Evolutionary conservation across 2,797 vertebrate species (phyloP), one percentile per base, ranked within the genome.

Genomic region (Scomberomorus guttatus): DNA sequence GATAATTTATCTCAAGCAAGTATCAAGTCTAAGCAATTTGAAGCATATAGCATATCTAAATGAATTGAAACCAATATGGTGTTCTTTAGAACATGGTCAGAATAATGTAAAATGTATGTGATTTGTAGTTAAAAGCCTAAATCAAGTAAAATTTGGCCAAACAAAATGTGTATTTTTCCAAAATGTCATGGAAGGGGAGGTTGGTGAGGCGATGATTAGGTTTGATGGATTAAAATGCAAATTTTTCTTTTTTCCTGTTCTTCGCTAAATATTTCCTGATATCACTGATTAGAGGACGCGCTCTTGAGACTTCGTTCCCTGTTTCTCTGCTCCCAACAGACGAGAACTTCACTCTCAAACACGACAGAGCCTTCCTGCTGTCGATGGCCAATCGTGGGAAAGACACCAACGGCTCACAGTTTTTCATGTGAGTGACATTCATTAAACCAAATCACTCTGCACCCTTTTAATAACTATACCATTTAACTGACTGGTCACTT

Each of bases 331-430:
- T 92, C 91, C 89, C 88, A 80, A 96, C 97, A 99, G 98, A 99
- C 93, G 98, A 99, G 96, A 99, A 99, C 96, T 98, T 99, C 96
- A 96, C 95, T 96, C 97, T 99, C 95, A 99, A 99, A 97, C 98
- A 99, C 79, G 98, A 99, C 96, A 96, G 95, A 95, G 97, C 97
- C 75, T 99, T 99, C 96, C 97, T 99, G 94, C 94, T 99, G 95
- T 99, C 98, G 82, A 99, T 99, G 98, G 98, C 98, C 96, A 99
- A 99, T 92, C 97, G 98, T 80, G 98, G 98, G 94, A 99, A 98
- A 93, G 95, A 98, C 95, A 99, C 98, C 89, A 99, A 99, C 89
- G 98, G 98, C 84, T 99, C 98, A 77, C 98, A 99, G 95, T 99
- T 99, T 91, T 99, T 99, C 94, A 98, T 99, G 98, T 99, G 96